Conservation (phyloP, 2,797 vertebrate species). For the Champsocephalus esox region DNA sequence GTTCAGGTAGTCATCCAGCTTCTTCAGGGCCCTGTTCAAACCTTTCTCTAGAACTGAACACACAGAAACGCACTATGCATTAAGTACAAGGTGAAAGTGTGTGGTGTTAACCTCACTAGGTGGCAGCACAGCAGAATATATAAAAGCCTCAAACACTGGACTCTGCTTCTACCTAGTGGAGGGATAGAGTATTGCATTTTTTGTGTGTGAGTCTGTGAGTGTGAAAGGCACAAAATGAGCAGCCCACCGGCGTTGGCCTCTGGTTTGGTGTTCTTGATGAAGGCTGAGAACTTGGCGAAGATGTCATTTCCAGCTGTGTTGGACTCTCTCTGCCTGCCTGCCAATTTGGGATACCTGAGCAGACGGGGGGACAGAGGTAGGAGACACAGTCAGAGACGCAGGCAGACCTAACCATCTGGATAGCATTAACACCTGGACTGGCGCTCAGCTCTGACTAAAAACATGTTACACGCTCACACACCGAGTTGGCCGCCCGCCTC, state of each 20-base stretch:
- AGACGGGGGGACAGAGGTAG: conserved; percentile 45
- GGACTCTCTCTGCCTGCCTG: conserved; percentile 92
- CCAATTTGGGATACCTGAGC: conserved; percentile 94
- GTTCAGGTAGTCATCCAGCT: conserved; percentile 93
- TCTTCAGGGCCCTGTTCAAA: conserved; percentile 90
- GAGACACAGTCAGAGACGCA: conserved; percentile 60
- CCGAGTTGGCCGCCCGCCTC: conserved; percentile 48
- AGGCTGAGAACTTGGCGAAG: conserved; percentile 98
- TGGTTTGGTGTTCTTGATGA: conserved; percentile 95
- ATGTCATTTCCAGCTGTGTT: conserved; percentile 97
- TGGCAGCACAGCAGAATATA: conserved; percentile 50
- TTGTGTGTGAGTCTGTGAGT: conserved; percentile 23
- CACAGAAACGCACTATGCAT: conserved; percentile 13
- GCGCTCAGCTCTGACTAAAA: conserved; percentile 59
- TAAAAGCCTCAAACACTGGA: conserved; percentile 16
- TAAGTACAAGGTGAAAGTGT: background rate
- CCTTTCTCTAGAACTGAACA: conserved; percentile 89
- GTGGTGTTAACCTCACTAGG: conserved; percentile 40
- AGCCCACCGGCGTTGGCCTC: conserved; percentile 93
- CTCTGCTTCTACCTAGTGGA: conserved; percentile 79
- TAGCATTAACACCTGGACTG: conserved; percentile 75
- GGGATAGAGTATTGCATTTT: conserved; percentile 1
- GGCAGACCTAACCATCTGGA: conserved; percentile 71
- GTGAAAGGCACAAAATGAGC: conserved; percentile 53
- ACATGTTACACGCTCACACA: conserved; percentile 68